Evolutionary conservation across 2,888 invertebrate species (phyloP).

Genomic region (Dryococelus australis): DNA sequence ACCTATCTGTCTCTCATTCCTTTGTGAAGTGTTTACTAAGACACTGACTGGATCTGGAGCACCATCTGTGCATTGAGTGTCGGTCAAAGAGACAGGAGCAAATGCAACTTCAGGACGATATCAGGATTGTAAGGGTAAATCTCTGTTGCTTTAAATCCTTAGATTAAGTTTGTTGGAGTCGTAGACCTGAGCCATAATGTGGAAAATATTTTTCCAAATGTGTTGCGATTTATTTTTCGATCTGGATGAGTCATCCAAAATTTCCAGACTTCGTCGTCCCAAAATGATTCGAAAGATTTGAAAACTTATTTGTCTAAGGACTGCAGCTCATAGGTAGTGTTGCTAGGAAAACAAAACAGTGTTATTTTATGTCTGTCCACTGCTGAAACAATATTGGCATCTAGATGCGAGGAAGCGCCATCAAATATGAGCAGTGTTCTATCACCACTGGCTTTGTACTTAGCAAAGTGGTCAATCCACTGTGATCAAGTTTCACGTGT

Average conservation of each 20-base stretch:
- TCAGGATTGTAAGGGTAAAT: too few species aligned
- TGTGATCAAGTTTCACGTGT: too few species aligned
- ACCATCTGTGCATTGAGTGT: slow-evolving; percentile 1
- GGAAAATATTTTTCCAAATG: not conserved
- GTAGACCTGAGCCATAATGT: not conserved
- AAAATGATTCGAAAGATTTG: not conserved
- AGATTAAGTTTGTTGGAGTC: not conserved
- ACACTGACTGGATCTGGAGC: not conserved
- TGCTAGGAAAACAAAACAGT: not conserved
- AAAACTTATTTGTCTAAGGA: slow-evolving; percentile 8
- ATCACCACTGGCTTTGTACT: slow-evolving; percentile 8
- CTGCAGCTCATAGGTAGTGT: not conserved
- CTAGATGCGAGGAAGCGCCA: slow-evolving; percentile 6
- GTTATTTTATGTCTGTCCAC: slow-evolving; percentile 22
- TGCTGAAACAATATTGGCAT: not conserved
- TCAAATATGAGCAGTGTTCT: slow-evolving; percentile 22
- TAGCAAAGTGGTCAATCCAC: too few species aligned
- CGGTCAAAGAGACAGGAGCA: slow-evolving; percentile 16
- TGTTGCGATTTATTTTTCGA: slow-evolving; percentile 11
- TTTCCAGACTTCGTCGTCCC: slow-evolving; percentile 11
- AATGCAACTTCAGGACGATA: slow-evolving; percentile 13
- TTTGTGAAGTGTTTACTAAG: slow-evolving; percentile 16
- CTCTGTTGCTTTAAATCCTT: not conserved
- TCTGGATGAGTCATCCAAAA: not conserved
- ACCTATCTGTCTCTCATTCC: not conserved